Conservation (phyloP, 2,888 invertebrate species). For the Lepidocyrtoides sp. region DNA sequence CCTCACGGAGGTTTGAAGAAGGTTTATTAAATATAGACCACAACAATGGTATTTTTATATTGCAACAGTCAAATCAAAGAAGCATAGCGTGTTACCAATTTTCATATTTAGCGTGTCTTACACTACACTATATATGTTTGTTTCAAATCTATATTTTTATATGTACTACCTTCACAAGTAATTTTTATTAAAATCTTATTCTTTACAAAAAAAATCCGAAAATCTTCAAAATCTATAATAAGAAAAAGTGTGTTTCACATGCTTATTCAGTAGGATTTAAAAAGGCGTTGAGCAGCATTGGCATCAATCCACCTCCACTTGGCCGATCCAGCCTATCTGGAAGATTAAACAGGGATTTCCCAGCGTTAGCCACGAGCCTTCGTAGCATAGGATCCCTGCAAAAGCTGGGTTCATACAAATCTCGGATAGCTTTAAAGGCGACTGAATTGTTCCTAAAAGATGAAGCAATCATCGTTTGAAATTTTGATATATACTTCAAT, state of each 20-base stretch:
- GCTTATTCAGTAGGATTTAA: conserved; percentile 74
- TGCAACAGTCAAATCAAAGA: background rate
- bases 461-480: background rate
- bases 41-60: too few relatives aligned
- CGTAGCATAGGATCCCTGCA: conserved; percentile 80
- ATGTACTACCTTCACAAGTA: background rate
- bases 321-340: conserved; percentile 75
- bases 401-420: conserved; percentile 82
- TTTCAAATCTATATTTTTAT: conserved; percentile 45
- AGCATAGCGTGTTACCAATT: background rate
- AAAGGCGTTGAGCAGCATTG: conserved; percentile 82
- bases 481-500: background rate
- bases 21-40: background rate
- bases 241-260: too few relatives aligned
- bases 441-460: conserved; percentile 76
- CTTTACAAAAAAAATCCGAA: too few relatives aligned
- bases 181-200: conserved; percentile 10
- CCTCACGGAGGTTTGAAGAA: conserved; percentile 32
- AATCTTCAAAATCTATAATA: too few relatives aligned
- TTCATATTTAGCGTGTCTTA: too few relatives aligned
- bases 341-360: conserved; percentile 81
- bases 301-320: conserved; percentile 79
- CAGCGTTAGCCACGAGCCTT: conserved; percentile 76
- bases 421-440: conserved; percentile 75
- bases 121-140: background rate